Percentiles rank a stretch among this genome's conserved stretches.
Conservation (phyloP, 2,797 vertebrate species). For the Lepus townsendii region DNA sequence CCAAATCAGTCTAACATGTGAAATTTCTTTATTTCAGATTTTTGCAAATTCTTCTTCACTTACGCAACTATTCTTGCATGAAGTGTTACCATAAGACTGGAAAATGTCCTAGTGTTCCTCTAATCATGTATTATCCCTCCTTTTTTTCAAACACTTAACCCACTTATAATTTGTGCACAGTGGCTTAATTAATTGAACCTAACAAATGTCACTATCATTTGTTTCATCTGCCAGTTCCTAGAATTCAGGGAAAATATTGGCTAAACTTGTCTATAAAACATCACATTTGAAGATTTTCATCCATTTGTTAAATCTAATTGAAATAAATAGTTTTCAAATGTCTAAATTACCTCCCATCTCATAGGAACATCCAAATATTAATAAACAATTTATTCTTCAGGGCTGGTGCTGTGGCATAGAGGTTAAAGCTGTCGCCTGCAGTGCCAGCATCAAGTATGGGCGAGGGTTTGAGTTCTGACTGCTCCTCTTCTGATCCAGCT, state of each 20-base stretch:
- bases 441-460: too few relatives aligned
- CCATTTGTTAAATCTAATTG: constrained; percentile 53
- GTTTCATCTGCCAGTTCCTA: constrained; percentile 41
- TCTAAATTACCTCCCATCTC: not conserved
- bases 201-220: constrained; percentile 53
- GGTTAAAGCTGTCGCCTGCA: too few relatives aligned
- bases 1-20: not conserved
- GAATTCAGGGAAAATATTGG: constrained; percentile 23
- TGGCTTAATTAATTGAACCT: constrained; percentile 49
- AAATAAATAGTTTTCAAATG: constrained; percentile 28
- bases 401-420: too few relatives aligned
- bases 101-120: constrained; percentile 35
- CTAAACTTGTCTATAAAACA: not conserved
- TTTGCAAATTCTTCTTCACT: not conserved
- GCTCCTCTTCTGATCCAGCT: too few relatives aligned
- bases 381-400: not conserved
- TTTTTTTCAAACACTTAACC: constrained; percentile 53
- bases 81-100: constrained; percentile 13
- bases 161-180: not conserved
- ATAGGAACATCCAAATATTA: constrained; percentile 41
- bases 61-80: not conserved
- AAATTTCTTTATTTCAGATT: not conserved
- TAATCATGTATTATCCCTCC: not conserved
- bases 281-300: not conserved
- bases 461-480: too few relatives aligned